These are phyloP conservation scores for Thamnophis elegans DNA, from an alignment of 2,797 vertebrate genomes.

Conservation along the genomic window DNA sequence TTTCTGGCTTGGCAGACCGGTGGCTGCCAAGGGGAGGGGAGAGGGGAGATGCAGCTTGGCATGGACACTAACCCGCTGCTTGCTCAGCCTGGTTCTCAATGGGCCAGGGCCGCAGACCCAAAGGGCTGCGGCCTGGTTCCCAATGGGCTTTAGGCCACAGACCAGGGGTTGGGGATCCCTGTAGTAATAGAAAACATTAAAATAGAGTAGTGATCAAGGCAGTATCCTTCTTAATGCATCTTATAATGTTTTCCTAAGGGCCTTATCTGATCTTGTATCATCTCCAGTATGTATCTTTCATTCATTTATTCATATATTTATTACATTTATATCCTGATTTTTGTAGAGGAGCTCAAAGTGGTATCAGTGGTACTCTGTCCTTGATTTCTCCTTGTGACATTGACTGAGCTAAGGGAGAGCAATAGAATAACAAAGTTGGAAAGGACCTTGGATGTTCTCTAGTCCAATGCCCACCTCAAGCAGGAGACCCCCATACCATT, in stretches of 20 bases:
- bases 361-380: neutral
- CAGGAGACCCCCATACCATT: neutral
- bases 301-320: neutral
- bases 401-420: neutral
- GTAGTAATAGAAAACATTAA: neutral
- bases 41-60: neutral
- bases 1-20: neutral
- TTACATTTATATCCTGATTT: neutral
- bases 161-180: neutral
- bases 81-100: neutral
- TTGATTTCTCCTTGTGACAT: neutral
- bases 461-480: neutral
- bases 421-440: neutral
- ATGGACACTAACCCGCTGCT: neutral
- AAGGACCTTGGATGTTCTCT: neutral
- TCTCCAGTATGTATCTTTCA: neutral
- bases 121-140: too few species aligned
- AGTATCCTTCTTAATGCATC: neutral
- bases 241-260: neutral
- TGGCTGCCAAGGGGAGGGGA: fast-evolving
- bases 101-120: too few species aligned
- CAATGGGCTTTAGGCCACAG: neutral
- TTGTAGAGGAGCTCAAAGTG: neutral
- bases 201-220: neutral
- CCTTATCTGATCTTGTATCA: neutral